Evolutionary conservation across 2,888 invertebrate genomes (phyloP), one percentile per base, ranked within the genome.

Genomic region (Apamea epomidion): DNA sequence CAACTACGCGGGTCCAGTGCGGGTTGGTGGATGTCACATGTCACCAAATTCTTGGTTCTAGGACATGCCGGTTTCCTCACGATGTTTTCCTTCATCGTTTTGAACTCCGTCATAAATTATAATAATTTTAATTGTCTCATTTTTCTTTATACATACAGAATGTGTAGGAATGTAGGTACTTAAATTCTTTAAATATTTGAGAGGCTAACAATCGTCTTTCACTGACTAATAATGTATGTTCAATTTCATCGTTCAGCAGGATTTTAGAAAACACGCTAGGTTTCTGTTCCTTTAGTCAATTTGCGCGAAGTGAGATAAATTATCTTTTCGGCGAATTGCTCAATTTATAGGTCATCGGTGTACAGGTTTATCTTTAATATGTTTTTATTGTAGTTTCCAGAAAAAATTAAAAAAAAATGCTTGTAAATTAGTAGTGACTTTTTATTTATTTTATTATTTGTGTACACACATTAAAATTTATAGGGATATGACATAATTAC

Each of bases 271-370:
- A 45, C n/a, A 14, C 0, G 1, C 8, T n/a, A 48, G 10, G n/a
- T 65, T 65, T 72, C 14, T n/a, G 12, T 68, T 71, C 8, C 29
- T 8, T 25, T 18, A 48, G 7, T 65, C 37, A 77, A 64, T 62
- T 78, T 62, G 32, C 48, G 32, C 48, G 83, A 78, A 86, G 51
- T 42, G 69, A 77, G 74, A 84, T 77, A 75, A 82, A 77, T 78
- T 67, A 75, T 76, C 48, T 74, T 69, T 83, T 78, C 75, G 42
- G 21, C 32, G 73, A 85, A 76, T 74, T 58, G 29, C 54, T 58
- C 18, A 51, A 76, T 76, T 76, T 87, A 48, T 70, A 76, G 87
- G 79, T 29, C 70, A 74, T 74, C 42, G 29, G 48, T 68, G 16
- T 64, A 45, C 32, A 10, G n/a, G 45, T 74, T 83, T 76, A 76